Base-by-base conservation (phyloP, 2,113 vertebrate species). In the Notarius quadriscutis region DNA sequence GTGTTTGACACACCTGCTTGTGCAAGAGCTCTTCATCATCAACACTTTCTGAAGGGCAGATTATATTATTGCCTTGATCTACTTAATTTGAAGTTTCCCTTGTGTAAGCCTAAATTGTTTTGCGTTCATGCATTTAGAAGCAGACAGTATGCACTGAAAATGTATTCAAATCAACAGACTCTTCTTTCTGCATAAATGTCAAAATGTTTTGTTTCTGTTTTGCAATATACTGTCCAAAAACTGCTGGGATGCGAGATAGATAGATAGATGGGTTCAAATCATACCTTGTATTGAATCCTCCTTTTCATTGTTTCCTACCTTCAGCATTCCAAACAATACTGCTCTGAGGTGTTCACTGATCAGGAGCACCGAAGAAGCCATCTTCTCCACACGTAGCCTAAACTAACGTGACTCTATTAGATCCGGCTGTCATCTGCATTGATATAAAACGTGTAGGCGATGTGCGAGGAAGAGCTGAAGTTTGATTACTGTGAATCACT, bases 361-460 rank as follows among this genome's bases (percentile, higher is more conserved):
- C 63, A 63, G 55, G 51, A 72, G 50, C 51, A 48, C 27, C 15
- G 65, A 82, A 69, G 57, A 77, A 83, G 78, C 41, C 67, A 57
- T 84, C 81, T 81, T 84, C 81, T 63, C 9, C 50, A 67, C 71
- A 55, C 82, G 78, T 17, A 79, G 58, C 55, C 82, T 88, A 84
- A 88, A 81, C 87, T 80, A 84, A 84, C 55, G 53, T 84, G 85
- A 84, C 87, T 82, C 84, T 77, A 20, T 86, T 63, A 81, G 75
- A 81, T 86, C 25, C 65, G 20, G 81, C 74, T 84, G 89, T 86
- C 89, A 81, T 88, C 74, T 58, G 75, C 81, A 84, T 88, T 87
- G 78, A 87, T 83, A 84, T 85, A 85, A 77, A 87, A 85, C 71
- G 84, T 87, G 72, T 77, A 60, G 85, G 89, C 65, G 65, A 86